These are phyloP conservation scores for Ormyrus rosae DNA, from an alignment of 2,888 invertebrate genomes.

Conservation along the genomic window DNA sequence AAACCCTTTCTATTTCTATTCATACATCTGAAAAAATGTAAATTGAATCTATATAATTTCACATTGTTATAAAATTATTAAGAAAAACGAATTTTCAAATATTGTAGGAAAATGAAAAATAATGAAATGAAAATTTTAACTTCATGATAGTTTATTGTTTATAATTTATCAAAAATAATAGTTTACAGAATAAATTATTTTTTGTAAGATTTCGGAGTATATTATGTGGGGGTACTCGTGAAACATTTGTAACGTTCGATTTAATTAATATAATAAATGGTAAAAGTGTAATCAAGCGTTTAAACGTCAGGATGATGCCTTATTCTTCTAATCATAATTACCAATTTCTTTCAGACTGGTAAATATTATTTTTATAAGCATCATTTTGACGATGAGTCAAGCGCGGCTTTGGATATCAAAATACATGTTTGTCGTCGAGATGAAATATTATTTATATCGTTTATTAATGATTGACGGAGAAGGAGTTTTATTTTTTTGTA, in stretches of 20 bases:
- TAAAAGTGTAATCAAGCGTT: constrained; percentile 19
- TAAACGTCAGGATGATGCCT: constrained; percentile 19
- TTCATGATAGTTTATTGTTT: too few species aligned
- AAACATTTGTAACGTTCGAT: constrained; percentile 74
- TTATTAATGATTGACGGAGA: constrained; percentile 47
- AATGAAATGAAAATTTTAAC: too few species aligned
- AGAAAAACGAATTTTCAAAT: too few species aligned
- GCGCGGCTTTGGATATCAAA: constrained; percentile 47
- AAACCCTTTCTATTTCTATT: constrained; percentile 54
- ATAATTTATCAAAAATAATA: too few species aligned
- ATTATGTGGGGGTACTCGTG: constrained; percentile 63
- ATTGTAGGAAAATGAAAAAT: too few species aligned
- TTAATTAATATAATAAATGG: constrained; percentile 65
- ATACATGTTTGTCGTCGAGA: constrained; percentile 46
- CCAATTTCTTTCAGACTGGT: too few species aligned
- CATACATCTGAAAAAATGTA: not conserved
- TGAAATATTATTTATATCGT: constrained; percentile 58
- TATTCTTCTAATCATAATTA: too few species aligned
- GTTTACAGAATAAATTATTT: too few species aligned
- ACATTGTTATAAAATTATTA: too few species aligned
- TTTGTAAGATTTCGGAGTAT: too few species aligned
- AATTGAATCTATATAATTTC: too few species aligned
- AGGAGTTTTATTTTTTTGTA: constrained; percentile 60
- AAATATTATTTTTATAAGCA: not conserved
- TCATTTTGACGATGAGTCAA: constrained; percentile 9